phyloP scores from a whole-genome alignment of 2,797 vertebrate species.

The Coracias cyanogaster region DNA sequence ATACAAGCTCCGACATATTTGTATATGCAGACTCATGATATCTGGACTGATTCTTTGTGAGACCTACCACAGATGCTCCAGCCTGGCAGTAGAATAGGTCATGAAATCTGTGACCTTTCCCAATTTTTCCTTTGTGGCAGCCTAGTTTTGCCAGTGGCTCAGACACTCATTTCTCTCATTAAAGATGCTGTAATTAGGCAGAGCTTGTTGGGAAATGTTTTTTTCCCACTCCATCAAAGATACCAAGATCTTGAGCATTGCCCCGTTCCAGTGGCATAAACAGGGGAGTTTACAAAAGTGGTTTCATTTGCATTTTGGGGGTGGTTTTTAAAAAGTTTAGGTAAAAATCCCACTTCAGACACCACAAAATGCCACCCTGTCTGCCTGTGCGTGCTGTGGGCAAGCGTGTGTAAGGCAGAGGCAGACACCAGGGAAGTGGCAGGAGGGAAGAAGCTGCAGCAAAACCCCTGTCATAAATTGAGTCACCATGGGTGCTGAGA shows the following conservation, averaged over 20 bases:
- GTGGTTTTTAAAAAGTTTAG: fast-evolving
- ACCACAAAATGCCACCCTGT: neutral
- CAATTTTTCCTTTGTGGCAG: neutral
- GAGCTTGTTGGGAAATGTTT: neutral
- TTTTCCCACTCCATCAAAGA: neutral
- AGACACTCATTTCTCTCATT: neutral
- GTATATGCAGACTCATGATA: fast-evolving
- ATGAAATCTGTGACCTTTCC: neutral
- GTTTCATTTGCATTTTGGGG: neutral
- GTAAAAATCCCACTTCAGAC: neutral
- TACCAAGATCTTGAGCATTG: neutral
- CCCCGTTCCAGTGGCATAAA: neutral
- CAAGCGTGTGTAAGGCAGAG: neutral
- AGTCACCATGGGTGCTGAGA: neutral
- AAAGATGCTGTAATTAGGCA: constrained; percentile 40
- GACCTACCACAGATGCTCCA: neutral
- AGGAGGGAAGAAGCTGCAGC: neutral
- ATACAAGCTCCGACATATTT: fast-evolving
- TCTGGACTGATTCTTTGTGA: neutral
- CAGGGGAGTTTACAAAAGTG: neutral
- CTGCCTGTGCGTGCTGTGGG: fast-evolving
- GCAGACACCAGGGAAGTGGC: fast-evolving
- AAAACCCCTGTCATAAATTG: neutral
- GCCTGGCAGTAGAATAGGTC: neutral
- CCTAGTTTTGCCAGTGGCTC: neutral